Evolutionary conservation across 2,888 invertebrate species (phyloP), one percentile per base, ranked within the genome.

Genomic region (Cataglyphis livida): DNA sequence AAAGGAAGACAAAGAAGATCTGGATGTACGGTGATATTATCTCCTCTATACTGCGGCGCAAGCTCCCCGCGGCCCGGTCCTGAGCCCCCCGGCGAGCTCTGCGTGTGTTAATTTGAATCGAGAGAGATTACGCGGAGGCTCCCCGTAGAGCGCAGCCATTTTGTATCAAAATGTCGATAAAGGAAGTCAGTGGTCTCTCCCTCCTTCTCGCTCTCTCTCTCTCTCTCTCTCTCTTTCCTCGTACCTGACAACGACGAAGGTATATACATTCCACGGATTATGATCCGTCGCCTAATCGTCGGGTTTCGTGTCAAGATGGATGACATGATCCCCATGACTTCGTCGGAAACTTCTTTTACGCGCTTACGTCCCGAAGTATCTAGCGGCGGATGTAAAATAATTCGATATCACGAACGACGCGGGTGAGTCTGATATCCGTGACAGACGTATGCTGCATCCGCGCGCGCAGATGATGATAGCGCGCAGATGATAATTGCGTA

Each of bases 31-130:
- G 91, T 91, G 94, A 94, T 94, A 93, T 93, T 93, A 93, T 94
- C 93, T 93, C 91, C 91, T 89, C 89, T 90, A 91, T 92, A 75
- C 83, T 87, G 92, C 91, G 91, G 87, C 78, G 88, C 89, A 89
- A 91, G 91, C 90, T 91, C 89, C 90, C 91, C 87, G 89, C 90
- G 90, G 91, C 92, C 91, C 89, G 88, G 76, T 84, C 84, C 44
- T 38, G 51, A 59, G 66, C 89, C 86, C 91, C 91, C 91, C 82
- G 90, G 87, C 85, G 93, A 85, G 93, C 94, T 89, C 94, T 93
- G 94, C 95, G 94, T 95, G 95, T 95, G 95, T 95, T 96, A 96
- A 96, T 96, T 96, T 95, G 95, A 95, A 95, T 95, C 95, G 95
- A 92, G 95, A 95, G 95, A 96, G 96, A 96, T 96, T 96, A 96